Conservation (phyloP, 1,140 invertebrate genomes). For the Agraylea sexmaculata region DNA sequence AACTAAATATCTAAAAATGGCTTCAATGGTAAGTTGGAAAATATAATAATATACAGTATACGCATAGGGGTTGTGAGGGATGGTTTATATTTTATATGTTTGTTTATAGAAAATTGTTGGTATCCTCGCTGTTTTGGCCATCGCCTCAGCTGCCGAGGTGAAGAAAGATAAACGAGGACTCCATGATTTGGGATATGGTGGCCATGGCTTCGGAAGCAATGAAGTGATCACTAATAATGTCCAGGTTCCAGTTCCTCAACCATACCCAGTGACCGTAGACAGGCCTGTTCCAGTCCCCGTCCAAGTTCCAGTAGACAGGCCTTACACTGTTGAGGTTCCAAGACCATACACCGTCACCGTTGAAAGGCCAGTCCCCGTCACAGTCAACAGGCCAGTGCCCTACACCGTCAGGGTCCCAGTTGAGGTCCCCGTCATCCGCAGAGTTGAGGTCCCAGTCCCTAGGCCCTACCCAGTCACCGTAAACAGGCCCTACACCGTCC, state of each 20-base stretch:
- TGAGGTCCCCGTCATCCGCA: conserved; percentile 34
- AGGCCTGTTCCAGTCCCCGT: conserved; percentile 25
- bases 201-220: conserved; percentile 18
- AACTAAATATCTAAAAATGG: no score
- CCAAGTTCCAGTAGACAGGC: conserved; percentile 37
- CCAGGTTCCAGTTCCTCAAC: conserved; percentile 28
- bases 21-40: no score
- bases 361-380: conserved; percentile 35
- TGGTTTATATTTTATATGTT: not conserved
- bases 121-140: conserved; percentile 12
- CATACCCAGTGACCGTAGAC: conserved; percentile 28
- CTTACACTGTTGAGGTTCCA: conserved; percentile 41
- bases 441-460: conserved; percentile 29
- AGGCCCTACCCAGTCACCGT: conserved; percentile 28
- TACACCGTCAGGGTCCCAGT: conserved; percentile 41
- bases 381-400: conserved; percentile 37
- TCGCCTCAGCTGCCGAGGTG: conserved; percentile 13
- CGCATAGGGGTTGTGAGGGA: no score
- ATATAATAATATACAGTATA: no score
- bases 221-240: conserved; percentile 25
- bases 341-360: conserved; percentile 38
- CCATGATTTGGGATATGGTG: no score
- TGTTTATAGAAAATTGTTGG: conserved; percentile 12
- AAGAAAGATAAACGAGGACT: conserved; percentile 22
- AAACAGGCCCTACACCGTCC: conserved; percentile 31